Conservation (phyloP, 1,140 invertebrate genomes). For the Ceratitis capitata region DNA sequence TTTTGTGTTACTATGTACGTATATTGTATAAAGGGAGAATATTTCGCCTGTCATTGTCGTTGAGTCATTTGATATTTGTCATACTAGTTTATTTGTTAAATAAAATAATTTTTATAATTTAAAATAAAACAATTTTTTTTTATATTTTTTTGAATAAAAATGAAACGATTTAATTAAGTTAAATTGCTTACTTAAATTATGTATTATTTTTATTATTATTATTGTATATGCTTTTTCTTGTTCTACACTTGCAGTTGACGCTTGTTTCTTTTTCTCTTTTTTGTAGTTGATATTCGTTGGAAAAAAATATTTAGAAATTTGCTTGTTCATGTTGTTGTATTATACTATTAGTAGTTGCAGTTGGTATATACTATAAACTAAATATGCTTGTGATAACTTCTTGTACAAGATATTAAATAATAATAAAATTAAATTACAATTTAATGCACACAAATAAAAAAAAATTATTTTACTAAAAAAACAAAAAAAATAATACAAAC, state of each 20-base stretch:
- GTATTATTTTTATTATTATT: too few species aligned
- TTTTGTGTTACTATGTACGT: too few species aligned
- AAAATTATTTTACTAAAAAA: neutral
- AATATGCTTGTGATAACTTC: neutral
- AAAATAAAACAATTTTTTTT: slow-evolving; percentile 31
- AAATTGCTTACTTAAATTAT: slow-evolving; percentile 34
- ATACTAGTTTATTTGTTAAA: too few species aligned
- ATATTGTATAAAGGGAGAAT: too few species aligned
- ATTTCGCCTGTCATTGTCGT: too few species aligned
- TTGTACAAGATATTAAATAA: slow-evolving; percentile 37
- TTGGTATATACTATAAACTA: neutral
- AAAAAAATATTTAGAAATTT: slow-evolving; percentile 23
- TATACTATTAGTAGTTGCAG: neutral
- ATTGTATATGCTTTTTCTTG: slow-evolving; percentile 25
- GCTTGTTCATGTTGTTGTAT: neutral
- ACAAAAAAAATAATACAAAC: neutral
- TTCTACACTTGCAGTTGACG: slow-evolving; percentile 17
- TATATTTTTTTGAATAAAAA: slow-evolving; percentile 37
- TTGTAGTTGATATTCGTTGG: slow-evolving; percentile 33
- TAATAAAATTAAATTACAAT: too few species aligned
- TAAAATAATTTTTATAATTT: too few species aligned
- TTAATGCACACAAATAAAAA: too few species aligned
- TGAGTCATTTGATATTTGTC: too few species aligned
- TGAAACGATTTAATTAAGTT: slow-evolving; percentile 32
- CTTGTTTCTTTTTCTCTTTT: slow-evolving; percentile 3